These are phyloP conservation scores for Celastrina argiolus DNA, from an alignment of 2,888 invertebrate species.

Conservation along the genomic window DNA sequence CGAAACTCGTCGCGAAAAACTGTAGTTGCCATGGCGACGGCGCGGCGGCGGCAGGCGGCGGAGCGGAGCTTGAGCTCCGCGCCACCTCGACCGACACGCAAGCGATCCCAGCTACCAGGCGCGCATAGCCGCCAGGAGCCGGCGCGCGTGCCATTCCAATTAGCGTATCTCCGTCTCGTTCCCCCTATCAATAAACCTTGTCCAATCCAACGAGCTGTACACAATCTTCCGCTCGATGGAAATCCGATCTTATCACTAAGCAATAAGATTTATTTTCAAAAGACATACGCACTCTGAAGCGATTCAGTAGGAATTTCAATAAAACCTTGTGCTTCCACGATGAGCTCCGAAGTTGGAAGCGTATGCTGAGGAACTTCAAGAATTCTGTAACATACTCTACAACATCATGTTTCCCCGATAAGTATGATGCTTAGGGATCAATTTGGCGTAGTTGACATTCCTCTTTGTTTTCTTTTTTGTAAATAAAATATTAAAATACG, in stretches of 20 bases:
- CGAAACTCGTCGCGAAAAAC: background rate
- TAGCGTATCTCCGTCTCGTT: slow-evolving; percentile 49
- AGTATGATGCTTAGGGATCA: slow-evolving; percentile 70
- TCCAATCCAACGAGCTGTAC: slow-evolving; percentile 38
- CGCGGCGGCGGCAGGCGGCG: slow-evolving; percentile 32
- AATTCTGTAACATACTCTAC: slow-evolving; percentile 57
- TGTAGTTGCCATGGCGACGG: background rate
- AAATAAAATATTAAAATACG: no score
- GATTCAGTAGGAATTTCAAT: slow-evolving; percentile 23
- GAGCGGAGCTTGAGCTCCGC: slow-evolving; percentile 55
- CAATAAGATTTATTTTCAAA: slow-evolving; percentile 37
- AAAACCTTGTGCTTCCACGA: slow-evolving; percentile 44
- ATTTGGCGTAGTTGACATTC: slow-evolving; percentile 72
- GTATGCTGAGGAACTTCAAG: slow-evolving; percentile 56
- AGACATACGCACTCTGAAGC: background rate
- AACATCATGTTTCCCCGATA: slow-evolving; percentile 64
- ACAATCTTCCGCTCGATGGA: slow-evolving; percentile 31
- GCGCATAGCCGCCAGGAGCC: slow-evolving; percentile 43
- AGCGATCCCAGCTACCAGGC: slow-evolving; percentile 71
- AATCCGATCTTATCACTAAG: slow-evolving; percentile 19
- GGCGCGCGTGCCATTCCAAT: slow-evolving; percentile 41
- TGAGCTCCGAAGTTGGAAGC: slow-evolving; percentile 55
- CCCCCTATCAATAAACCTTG: slow-evolving; percentile 49
- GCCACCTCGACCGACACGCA: slow-evolving; percentile 75
- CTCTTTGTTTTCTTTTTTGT: slow-evolving; percentile 47